Evolutionary conservation across 2,113 vertebrate genomes (phyloP).

Genomic region (Cynopterus brachyotis): DNA sequence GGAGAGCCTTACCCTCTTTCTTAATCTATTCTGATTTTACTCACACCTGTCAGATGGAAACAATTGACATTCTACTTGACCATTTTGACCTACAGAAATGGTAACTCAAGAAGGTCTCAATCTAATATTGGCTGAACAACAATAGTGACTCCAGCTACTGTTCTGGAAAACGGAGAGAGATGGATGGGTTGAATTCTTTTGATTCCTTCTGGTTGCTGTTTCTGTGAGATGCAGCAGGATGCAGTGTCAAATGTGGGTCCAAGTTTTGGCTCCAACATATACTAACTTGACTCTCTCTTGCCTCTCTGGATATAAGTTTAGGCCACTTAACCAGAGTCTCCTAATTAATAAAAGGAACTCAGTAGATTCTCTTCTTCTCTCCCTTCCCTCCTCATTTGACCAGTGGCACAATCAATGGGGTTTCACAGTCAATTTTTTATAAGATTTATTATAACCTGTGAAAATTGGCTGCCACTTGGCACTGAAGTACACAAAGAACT

Average conservation of each 20-base stretch:
- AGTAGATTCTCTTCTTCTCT: not conserved
- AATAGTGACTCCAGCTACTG: not conserved
- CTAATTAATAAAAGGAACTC: not conserved
- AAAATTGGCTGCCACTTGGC: conserved; percentile 7
- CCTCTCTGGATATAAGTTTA: not conserved
- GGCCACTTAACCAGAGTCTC: not conserved
- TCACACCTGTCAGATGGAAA: not conserved
- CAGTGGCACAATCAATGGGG: not conserved
- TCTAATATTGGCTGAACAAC: not conserved
- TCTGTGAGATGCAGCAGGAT: not conserved
- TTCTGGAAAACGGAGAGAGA: not conserved
- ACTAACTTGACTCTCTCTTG: not conserved
- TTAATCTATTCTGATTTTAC: not conserved
- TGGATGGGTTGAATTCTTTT: not conserved
- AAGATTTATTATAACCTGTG: not conserved
- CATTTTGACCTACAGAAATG: not conserved
- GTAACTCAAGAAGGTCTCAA: not conserved
- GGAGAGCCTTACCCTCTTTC: not conserved
- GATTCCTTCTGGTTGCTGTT: not conserved
- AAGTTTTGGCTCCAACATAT: not conserved
- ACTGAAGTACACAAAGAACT: not conserved
- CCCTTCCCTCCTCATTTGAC: not conserved
- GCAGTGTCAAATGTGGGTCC: not conserved
- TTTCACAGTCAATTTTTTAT: not conserved
- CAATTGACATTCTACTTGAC: not conserved